These are phyloP conservation scores for Halictus rubicundus DNA, from an alignment of 1,140 invertebrate genomes.

Conservation along the genomic window DNA sequence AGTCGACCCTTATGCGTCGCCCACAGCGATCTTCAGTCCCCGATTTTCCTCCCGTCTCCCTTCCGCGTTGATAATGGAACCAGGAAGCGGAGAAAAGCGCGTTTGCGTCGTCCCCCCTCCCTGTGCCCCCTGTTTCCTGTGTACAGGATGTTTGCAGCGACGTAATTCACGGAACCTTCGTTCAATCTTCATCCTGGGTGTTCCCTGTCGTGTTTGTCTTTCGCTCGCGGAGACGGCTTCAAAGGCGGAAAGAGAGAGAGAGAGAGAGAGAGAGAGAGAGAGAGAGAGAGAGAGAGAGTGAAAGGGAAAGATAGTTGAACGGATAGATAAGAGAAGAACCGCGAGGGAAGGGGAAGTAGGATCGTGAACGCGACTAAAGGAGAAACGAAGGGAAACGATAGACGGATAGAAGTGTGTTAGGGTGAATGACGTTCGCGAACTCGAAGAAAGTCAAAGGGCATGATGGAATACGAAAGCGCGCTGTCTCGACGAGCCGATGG, in stretches of 20 bases:
- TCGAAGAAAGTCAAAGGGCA: background rate
- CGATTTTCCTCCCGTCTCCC: background rate
- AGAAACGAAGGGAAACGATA: background rate
- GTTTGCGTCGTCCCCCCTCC: too few relatives aligned
- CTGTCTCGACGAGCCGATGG: background rate
- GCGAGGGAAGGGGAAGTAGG: background rate
- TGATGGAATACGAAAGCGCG: background rate
- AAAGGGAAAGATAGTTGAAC: too few relatives aligned
- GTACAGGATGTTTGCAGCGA: background rate
- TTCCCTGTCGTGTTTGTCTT: slow-evolving; percentile 33
- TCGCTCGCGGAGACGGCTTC: background rate
- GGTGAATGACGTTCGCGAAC: background rate
- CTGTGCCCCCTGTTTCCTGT: background rate
- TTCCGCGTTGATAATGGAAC: background rate
- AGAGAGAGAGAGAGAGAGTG: too few relatives aligned
- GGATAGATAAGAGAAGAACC: too few relatives aligned
- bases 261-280: background rate
- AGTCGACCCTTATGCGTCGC: too few relatives aligned
- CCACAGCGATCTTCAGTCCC: too few relatives aligned
- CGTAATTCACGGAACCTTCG: slow-evolving; percentile 23
- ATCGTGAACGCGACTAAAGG: too few relatives aligned
- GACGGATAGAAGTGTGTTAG: background rate
- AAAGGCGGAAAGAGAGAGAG: background rate
- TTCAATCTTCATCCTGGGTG: slow-evolving; percentile 15
- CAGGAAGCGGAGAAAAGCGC: background rate